A percentile compares a stretch with the other conserved stretches of the same genome.
Evolutionary conservation across 2,113 vertebrate genomes (phyloP).

Genomic region (Tychaedon coryphoeus): DNA sequence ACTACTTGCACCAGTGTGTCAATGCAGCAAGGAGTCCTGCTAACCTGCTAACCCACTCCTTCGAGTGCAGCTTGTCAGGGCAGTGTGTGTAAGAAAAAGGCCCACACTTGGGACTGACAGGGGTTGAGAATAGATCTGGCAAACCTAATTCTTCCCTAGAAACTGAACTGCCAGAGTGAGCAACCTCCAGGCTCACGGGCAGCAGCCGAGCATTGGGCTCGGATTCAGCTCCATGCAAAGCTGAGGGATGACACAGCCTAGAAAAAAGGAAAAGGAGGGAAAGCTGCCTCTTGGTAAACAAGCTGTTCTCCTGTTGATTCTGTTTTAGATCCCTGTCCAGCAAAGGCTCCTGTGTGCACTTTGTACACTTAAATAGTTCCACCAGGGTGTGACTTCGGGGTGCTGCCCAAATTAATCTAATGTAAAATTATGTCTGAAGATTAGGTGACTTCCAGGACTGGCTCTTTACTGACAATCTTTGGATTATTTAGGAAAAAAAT

Average conservation of each 20-base stretch:
- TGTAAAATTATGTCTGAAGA: not conserved
- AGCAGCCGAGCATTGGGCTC: accelerated
- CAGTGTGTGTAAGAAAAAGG: not conserved
- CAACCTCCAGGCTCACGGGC: not conserved
- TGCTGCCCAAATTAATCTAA: not conserved
- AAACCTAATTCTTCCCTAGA: not conserved
- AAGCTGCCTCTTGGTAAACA: not conserved
- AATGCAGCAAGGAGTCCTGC: not conserved
- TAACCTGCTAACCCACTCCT: not conserved
- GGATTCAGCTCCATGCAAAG: accelerated
- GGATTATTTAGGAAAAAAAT: not conserved
- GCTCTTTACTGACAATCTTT: not conserved
- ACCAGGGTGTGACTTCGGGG: not conserved
- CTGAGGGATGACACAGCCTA: not conserved
- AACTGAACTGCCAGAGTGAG: not conserved
- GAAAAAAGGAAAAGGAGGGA: not conserved
- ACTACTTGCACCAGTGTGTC: not conserved
- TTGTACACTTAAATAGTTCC: not conserved
- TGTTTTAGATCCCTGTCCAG: not conserved
- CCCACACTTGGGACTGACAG: not conserved
- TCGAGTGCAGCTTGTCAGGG: not conserved
- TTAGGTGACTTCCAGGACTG: not conserved
- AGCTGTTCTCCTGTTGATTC: not conserved
- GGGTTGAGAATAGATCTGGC: not conserved
- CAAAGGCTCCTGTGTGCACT: not conserved